Evolutionary conservation across 2,797 vertebrate genomes (phyloP).

Genomic region (Borostomias antarcticus): DNA sequence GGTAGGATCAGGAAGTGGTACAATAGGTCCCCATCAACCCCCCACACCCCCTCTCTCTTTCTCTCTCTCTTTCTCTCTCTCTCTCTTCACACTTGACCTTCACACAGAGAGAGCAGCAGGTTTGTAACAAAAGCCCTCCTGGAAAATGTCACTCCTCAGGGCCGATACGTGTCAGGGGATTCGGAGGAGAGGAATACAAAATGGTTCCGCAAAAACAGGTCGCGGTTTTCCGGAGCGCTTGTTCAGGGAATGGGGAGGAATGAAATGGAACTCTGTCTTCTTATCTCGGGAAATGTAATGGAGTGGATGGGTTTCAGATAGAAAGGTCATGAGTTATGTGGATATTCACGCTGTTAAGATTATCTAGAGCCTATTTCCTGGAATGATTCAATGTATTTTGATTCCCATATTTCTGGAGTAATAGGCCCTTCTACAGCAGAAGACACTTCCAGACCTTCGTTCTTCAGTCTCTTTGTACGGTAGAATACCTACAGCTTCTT

Average conservation of each 20-base stretch:
- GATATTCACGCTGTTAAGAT: no score
- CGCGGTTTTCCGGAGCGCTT: no score
- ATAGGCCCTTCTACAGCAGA: neutral
- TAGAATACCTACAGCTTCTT: neutral
- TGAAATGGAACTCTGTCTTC: neutral
- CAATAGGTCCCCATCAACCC: no score
- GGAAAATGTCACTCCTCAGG: neutral
- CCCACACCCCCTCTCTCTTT: neutral
- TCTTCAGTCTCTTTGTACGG: neutral
- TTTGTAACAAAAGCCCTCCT: neutral
- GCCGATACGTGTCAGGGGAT: neutral
- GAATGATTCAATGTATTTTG: neutral
- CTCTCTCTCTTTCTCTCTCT: neutral
- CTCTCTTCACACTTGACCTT: neutral
- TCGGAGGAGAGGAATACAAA: neutral
- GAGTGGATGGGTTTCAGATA: no score
- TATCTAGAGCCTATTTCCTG: no score
- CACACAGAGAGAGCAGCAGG: neutral
- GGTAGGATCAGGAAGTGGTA: neutral
- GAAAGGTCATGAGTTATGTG: neutral
- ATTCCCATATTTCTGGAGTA: neutral
- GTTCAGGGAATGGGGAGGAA: neutral
- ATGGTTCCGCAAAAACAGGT: neutral
- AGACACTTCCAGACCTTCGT: neutral
- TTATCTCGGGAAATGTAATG: constrained; percentile 1